Conservation (phyloP, 2,113 vertebrate genomes). For the Psophia crepitans region DNA sequence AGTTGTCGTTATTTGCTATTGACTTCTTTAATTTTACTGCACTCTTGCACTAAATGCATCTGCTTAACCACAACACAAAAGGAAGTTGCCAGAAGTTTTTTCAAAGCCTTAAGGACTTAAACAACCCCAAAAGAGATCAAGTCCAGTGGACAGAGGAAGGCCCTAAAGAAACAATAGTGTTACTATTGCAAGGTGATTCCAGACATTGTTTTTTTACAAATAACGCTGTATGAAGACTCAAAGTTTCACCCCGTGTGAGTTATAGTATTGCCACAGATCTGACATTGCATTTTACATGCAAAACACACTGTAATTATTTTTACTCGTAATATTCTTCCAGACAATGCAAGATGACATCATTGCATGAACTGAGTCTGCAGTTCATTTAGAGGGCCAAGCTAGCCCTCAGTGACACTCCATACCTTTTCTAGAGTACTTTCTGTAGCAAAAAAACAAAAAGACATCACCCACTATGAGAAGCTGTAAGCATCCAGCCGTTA, state of each 20-base stretch:
- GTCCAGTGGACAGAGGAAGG: not conserved
- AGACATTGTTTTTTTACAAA: not conserved
- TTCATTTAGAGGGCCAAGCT: not conserved
- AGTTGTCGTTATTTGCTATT: not conserved
- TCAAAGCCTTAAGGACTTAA: not conserved
- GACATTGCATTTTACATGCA: not conserved
- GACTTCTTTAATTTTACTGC: slow-evolving; percentile 2
- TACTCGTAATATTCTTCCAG: not conserved
- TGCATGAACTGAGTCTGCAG: not conserved
- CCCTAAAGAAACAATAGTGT: not conserved
- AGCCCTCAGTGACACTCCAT: not conserved
- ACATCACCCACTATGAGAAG: not conserved
- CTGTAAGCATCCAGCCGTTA: not conserved
- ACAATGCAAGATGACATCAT: not conserved
- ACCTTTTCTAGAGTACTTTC: not conserved
- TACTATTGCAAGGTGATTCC: not conserved
- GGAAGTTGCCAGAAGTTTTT: not conserved
- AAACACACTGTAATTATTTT: not conserved
- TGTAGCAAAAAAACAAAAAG: not conserved
- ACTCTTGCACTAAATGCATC: not conserved
- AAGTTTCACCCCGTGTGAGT: not conserved
- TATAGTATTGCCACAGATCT: not conserved
- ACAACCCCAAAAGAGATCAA: not conserved
- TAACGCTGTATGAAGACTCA: not conserved
- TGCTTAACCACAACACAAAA: not conserved